phyloP scores from a whole-genome alignment of 2,113 vertebrate genomes.

The Dissostichus mawsoni region DNA sequence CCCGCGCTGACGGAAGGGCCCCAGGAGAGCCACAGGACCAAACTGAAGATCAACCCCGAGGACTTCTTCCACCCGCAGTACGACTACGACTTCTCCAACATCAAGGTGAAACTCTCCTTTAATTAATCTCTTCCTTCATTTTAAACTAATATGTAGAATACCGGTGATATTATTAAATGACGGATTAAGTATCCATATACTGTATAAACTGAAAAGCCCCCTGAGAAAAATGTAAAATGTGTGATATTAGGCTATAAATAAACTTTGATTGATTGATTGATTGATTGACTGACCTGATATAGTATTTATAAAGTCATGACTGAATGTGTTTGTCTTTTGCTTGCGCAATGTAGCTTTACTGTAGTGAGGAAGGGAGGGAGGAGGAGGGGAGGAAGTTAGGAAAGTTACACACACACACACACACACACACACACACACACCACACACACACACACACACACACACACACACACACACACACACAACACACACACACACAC shows the following conservation, averaged over 20 bases:
- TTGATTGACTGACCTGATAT: too few relatives aligned
- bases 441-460: too few relatives aligned
- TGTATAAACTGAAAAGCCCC: too few relatives aligned
- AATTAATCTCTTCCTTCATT: not conserved
- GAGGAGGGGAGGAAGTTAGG: not conserved
- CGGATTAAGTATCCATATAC: not conserved
- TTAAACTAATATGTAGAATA: not conserved
- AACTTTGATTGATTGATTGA: too few relatives aligned
- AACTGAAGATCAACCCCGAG: conserved; percentile 36
- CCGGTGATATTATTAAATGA: not conserved
- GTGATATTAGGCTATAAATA: too few relatives aligned
- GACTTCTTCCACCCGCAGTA: conserved; percentile 65
- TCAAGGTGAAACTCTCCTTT: conserved; percentile 45
- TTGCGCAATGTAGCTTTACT: not conserved
- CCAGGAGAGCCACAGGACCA: accelerated
- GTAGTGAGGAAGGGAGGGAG: not conserved
- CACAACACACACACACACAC: too few relatives aligned
- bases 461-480: too few relatives aligned
- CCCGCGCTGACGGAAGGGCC: not conserved
- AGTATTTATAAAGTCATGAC: too few relatives aligned
- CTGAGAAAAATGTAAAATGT: too few relatives aligned
- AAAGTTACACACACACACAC: not conserved
- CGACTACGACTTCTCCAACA: conserved; percentile 71
- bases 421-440: too few relatives aligned
- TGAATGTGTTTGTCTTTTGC: not conserved